Evolutionary conservation across 2,797 vertebrate genomes (phyloP), one percentile per base, ranked within the genome.

Genomic region (Brachymystax lenok): DNA sequence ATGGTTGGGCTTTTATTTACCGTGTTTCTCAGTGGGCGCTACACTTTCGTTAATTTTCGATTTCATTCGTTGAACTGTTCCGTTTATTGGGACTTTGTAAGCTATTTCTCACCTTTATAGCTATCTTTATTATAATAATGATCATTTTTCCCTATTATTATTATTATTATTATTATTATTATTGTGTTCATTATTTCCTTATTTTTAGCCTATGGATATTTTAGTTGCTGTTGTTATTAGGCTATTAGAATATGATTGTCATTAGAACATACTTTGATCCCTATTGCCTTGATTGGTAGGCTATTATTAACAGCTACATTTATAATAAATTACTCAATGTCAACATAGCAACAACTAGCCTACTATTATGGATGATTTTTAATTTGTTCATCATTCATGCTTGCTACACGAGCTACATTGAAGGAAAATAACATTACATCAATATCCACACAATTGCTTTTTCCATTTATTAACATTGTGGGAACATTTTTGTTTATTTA

Each of bases 1-100:
- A 67, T 83, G 85, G 84, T 85, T 83, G 79, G 82, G 74, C 71
- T 84, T 68, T 76, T 88, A 82, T 87, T 90, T 85, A 79, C 82
- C 81, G 75, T 21, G 74, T 79, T 75, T 75, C 56, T 80, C 30
- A 59, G 27, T 79, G 79, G 73, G 72, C 69, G 76, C 64, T 50
- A 64, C 66, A 50, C 14, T 78, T 75, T 75, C 21, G 7, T 76
- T 74, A 52, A 2, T 56, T 52, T 77, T 74, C 66, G 16, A 30
- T 78, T 81, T 33, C 12, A 71, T 73, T 74, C 10, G 67, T 79
- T 71, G 10, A 69, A 63, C 56, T 21, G 56, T 66, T 74, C 51
- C 79, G 68, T 0, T 69, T 75, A 24, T 59, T 27, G 21, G 7
- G 67, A 67, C 54, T 80, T 74, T 69, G 46, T 76, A 74, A 51